Percentiles rank a stretch among this genome's conserved stretches.
Conservation (phyloP, 2,113 vertebrate genomes). For the Callionymus lyra region DNA sequence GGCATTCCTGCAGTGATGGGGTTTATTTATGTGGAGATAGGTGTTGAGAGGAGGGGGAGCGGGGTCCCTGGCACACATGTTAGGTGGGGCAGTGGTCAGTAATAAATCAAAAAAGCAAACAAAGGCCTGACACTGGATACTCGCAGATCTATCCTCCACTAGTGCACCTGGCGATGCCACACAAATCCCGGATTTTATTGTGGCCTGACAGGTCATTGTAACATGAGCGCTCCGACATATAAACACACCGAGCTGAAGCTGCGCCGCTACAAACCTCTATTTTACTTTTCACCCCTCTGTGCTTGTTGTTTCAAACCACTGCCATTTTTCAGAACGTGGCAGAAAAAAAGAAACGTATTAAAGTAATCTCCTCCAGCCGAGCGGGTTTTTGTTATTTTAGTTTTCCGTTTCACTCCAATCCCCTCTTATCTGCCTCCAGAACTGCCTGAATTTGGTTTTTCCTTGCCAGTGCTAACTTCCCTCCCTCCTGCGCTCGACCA, state of each 20-base stretch:
- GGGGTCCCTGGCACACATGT: slow-evolving; percentile 45
- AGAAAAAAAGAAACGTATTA: slow-evolving; percentile 36
- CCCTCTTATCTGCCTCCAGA: slow-evolving; percentile 70
- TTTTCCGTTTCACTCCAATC: slow-evolving; percentile 57
- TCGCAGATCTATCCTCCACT: slow-evolving; percentile 23
- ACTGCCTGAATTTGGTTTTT: slow-evolving; percentile 60
- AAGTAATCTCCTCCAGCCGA: slow-evolving; percentile 42
- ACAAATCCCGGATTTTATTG: slow-evolving; percentile 33
- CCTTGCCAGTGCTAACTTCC: slow-evolving; percentile 53
- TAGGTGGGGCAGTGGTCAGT: slow-evolving; percentile 46
- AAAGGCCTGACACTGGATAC: slow-evolving; percentile 58
- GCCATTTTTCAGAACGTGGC: slow-evolving; percentile 29
- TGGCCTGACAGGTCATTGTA: slow-evolving; percentile 34
- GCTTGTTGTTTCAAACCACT: slow-evolving; percentile 35
- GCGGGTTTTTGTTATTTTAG: slow-evolving; percentile 58
- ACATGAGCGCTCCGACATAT: slow-evolving; percentile 11
- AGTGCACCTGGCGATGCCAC: slow-evolving; percentile 65
- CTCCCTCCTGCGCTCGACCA: slow-evolving; percentile 47
- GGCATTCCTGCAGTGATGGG: slow-evolving; percentile 49
- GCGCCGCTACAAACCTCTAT: slow-evolving; percentile 6
- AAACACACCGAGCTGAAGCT: slow-evolving; percentile 1
- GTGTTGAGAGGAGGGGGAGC: slow-evolving; percentile 50
- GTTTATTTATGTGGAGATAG: slow-evolving; percentile 67
- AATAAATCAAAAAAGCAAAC: slow-evolving; percentile 67
- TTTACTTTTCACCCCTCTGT: slow-evolving; percentile 39